Base-by-base conservation (phyloP, 2,888 invertebrate species). In the Actias luna region DNA sequence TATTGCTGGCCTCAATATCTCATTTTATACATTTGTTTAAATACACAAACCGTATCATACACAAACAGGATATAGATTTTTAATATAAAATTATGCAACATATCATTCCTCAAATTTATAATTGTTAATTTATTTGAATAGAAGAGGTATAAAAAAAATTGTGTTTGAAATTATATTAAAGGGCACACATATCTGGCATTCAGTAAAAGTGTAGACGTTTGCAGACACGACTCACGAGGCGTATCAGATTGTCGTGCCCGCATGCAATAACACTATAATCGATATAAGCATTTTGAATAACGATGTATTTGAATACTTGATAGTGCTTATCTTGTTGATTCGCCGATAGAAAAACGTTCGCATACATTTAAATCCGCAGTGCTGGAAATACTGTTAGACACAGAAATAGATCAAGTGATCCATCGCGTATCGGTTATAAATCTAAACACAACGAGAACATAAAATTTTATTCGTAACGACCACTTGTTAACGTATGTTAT, bases 401-500 rank as follows among this genome's bases (percentile, higher is more conserved):
- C 66, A 64, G 66, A 72, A 71, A 74, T 74, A 76, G 74, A 79
- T 76, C 79, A 74, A 79, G 78, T 79, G 79, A 84, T 83, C 75
- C 74, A 78, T 80, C 74, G 74, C 70, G 68, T 78, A 84, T 85
- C 78, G 73, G 79, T 79, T 80, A 82, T 86, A 85, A 84, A 88
- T 87, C 85, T 86, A 84, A 85, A 81, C 79, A 81, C 79, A 84
- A 80, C 80, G 75, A 84, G 82, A 85, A 83, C 83, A 87, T 85
- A 84, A 82, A 81, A 81, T 84, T 83, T 87, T 84, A 86, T 87
- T 85, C 75, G 81, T 77, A 84, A 85, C 83, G 83, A 82, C 82
- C 84, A 85, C 87, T 89, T 89, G 88, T 88, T 89, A 88, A 83
- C 85, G 82, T 83, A 81, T 85, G 87, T 87, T 85, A 82, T 81